Evolutionary conservation across 2,888 invertebrate species (phyloP).

Genomic region (Cryptocheilus praepositus): DNA sequence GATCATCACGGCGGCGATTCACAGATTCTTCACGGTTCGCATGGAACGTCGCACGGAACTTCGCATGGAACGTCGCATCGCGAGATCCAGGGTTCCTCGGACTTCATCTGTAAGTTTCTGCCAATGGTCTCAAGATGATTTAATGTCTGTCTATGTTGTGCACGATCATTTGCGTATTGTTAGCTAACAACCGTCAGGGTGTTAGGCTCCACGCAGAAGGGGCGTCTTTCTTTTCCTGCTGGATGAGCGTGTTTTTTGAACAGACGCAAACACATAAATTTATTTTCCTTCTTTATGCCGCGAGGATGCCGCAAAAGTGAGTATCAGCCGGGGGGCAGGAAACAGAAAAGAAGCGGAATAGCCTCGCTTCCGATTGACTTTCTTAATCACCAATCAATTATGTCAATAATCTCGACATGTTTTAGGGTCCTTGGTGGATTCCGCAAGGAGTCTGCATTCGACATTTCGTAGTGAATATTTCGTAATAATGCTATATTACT

Average conservation of each 20-base stretch:
- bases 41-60: constrained; percentile 67
- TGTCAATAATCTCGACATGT: too few relatives aligned
- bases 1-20: constrained; percentile 48
- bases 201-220: neutral
- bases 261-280: constrained; percentile 9
- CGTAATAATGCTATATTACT: too few relatives aligned
- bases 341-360: too few relatives aligned
- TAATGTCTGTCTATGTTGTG: too few relatives aligned
- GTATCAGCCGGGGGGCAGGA: constrained; percentile 30
- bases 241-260: too few relatives aligned
- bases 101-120: constrained; percentile 77
- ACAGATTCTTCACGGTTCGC: constrained; percentile 47
- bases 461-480: too few relatives aligned
- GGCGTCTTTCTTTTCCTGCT: neutral
- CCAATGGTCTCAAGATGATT: too few relatives aligned
- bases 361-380: too few relatives aligned
- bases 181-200: too few relatives aligned
- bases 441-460: too few relatives aligned
- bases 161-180: neutral
- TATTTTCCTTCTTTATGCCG: constrained; percentile 37
- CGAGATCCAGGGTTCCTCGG: constrained; percentile 79
- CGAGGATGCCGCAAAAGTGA: constrained; percentile 62
- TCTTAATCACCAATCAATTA: too few relatives aligned
- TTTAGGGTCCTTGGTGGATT: too few relatives aligned
- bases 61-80: constrained; percentile 68